Evolutionary conservation across 2,113 vertebrate genomes (phyloP).

Genomic region (Zosterops japonicus): DNA sequence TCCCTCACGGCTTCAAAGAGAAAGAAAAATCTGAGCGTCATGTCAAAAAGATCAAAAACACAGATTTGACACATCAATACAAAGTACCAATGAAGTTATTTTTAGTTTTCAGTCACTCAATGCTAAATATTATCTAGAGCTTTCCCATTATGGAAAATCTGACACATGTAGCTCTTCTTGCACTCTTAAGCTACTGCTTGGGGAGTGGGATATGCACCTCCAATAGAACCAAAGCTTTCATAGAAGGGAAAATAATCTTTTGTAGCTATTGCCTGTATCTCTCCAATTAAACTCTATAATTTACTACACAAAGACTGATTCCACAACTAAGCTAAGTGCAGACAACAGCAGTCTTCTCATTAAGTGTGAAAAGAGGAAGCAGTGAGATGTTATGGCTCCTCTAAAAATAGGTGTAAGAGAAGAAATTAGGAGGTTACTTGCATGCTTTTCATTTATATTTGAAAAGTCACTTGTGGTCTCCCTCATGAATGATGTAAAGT

Average conservation of each 20-base stretch:
- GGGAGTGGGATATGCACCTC: neutral
- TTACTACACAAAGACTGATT: neutral
- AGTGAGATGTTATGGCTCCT: neutral
- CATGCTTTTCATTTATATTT: slow-evolving; percentile 59
- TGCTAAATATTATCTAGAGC: slow-evolving; percentile 37
- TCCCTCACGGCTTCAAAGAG: neutral
- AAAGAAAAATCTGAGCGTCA: slow-evolving; percentile 14
- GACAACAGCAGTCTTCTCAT: neutral
- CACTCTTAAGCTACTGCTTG: neutral
- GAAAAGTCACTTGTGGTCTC: slow-evolving; percentile 36
- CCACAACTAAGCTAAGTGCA: neutral
- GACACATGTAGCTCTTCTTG: neutral
- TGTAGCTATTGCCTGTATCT: neutral
- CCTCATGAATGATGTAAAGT: slow-evolving; percentile 3
- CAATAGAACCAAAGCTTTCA: neutral
- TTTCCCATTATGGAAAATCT: neutral
- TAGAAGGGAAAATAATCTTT: neutral
- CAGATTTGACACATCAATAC: slow-evolving; percentile 18
- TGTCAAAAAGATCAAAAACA: slow-evolving; percentile 54
- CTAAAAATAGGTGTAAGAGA: neutral
- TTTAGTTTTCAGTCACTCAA: slow-evolving; percentile 38
- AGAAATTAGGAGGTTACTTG: slow-evolving; percentile 9
- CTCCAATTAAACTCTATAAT: neutral
- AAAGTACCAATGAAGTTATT: slow-evolving; percentile 31
- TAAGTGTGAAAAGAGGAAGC: neutral